Percentiles rank a stretch among this genome's conserved stretches.
phyloP scores from a whole-genome alignment of 2,888 invertebrate species.

The Harpalus rubripes region DNA sequence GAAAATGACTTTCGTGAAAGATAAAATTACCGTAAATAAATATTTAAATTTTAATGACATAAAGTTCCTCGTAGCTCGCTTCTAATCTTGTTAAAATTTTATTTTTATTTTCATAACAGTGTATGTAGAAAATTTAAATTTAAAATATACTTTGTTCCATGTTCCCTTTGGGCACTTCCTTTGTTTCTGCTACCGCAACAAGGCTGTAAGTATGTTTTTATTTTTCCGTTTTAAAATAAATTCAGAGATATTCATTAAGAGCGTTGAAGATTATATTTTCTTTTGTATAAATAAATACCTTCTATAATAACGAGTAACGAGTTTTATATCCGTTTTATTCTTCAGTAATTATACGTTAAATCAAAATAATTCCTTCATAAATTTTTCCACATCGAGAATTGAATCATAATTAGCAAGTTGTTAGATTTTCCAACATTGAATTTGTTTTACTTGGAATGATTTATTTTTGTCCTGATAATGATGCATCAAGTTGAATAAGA shows the following conservation, averaged over 20 bases:
- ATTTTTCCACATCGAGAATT: slow-evolving; percentile 36
- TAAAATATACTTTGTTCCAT: slow-evolving; percentile 62
- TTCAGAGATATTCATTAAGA: slow-evolving; percentile 54
- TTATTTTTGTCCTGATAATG: slow-evolving; percentile 30
- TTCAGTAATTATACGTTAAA: slow-evolving; percentile 20
- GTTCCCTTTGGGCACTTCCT: slow-evolving; percentile 56
- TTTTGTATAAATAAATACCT: slow-evolving; percentile 49
- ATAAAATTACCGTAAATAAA: slow-evolving; percentile 12
- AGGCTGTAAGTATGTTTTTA: slow-evolving; percentile 64
- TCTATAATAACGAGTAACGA: background rate
- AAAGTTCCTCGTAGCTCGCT: slow-evolving; percentile 29
- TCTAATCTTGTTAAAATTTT: slow-evolving; percentile 59
- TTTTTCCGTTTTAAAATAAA: slow-evolving; percentile 52
- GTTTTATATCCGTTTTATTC: slow-evolving; percentile 4
- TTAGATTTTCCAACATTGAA: slow-evolving; percentile 17
- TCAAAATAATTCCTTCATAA: slow-evolving; percentile 23
- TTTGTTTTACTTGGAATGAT: slow-evolving; percentile 14
- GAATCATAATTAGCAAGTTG: slow-evolving; percentile 19
- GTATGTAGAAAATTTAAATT: slow-evolving; percentile 58
- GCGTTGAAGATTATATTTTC: slow-evolving; percentile 47
- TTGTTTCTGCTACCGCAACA: slow-evolving; percentile 51
- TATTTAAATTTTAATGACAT: slow-evolving; percentile 46
- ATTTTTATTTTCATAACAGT: slow-evolving; percentile 58
- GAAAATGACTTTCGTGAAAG: slow-evolving; percentile 17
- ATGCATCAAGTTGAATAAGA: slow-evolving; percentile 37